Conservation (phyloP, 2,888 invertebrate species). For the Caenorhabditis wallacei region DNA sequence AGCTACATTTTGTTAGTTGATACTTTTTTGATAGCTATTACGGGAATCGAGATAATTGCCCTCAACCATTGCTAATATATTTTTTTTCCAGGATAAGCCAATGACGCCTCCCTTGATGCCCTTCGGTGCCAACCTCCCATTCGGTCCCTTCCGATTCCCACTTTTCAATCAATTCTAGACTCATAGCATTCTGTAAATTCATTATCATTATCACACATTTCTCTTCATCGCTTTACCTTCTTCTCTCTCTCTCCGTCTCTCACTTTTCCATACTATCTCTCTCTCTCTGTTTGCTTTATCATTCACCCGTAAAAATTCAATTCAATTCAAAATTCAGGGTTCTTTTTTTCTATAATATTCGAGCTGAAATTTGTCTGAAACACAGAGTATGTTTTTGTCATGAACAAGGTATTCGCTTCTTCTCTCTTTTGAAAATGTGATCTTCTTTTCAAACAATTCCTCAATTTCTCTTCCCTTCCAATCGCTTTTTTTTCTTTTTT, state of each 20-base stretch:
- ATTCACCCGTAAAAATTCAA: too few species aligned
- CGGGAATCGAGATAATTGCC: too few species aligned
- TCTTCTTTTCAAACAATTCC: constrained; percentile 35
- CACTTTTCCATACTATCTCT: neutral
- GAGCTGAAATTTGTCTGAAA: neutral
- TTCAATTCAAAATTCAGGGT: neutral
- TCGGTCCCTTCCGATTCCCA: constrained; percentile 73
- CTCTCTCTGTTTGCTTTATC: constrained; percentile 34
- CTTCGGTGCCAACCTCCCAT: constrained; percentile 72
- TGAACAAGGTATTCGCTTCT: constrained; percentile 9
- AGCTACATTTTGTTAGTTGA: too few species aligned
- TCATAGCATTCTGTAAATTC: neutral
- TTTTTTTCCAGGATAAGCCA: constrained; percentile 76
- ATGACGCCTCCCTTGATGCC: constrained; percentile 76
- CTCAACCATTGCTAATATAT: too few species aligned
- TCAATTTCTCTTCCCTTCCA: neutral
- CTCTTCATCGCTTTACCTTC: constrained; percentile 16
- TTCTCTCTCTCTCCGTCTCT: neutral
- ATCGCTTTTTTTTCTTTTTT: constrained; percentile 1
- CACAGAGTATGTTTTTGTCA: constrained; percentile 7
- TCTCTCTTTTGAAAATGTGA: constrained; percentile 25
- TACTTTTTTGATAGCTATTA: too few species aligned
- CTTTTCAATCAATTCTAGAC: constrained; percentile 73
- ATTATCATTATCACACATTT: constrained; percentile 37
- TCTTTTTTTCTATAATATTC: constrained; percentile 1